These are phyloP conservation scores for Scaptodrosophila latifasciaeformis DNA, from an alignment of 2,888 invertebrate genomes.

Conservation along the genomic window DNA sequence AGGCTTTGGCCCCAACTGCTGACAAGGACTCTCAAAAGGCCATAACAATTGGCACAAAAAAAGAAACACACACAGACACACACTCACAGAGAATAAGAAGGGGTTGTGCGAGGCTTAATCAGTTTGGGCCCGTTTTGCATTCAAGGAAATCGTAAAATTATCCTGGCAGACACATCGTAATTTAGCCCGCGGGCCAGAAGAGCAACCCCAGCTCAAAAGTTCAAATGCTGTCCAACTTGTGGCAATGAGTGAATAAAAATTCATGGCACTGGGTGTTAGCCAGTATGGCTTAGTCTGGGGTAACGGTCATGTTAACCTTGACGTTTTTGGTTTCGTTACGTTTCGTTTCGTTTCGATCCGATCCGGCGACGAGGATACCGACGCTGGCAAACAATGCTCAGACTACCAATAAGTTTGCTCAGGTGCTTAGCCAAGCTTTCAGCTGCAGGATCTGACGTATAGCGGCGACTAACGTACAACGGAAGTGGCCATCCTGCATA, in stretches of 20 bases:
- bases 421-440: constrained; percentile 72
- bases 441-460: constrained; percentile 31
- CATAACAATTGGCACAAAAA: not conserved
- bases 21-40: too few species aligned
- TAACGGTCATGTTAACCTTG: constrained; percentile 63
- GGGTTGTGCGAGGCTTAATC: not conserved
- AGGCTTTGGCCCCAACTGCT: not conserved
- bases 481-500: constrained; percentile 33
- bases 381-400: constrained; percentile 61
- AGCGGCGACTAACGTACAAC: constrained; percentile 33
- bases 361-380: constrained; percentile 7
- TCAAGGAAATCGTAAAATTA: constrained; percentile 75
- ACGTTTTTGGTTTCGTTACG: constrained; percentile 54
- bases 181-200: constrained; percentile 43
- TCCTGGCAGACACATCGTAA: constrained; percentile 74
- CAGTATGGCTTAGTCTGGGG: not conserved
- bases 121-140: constrained; percentile 36
- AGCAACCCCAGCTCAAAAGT: constrained; percentile 8
- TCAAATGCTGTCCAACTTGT: constrained; percentile 6
- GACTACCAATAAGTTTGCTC: constrained; percentile 72
- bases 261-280: not conserved
- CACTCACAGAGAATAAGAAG: constrained; percentile 6
- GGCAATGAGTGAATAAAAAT: not conserved
- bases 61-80: not conserved
- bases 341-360: too few species aligned